Base-by-base conservation (phyloP, 1,140 invertebrate genomes). In the Pogonognathellus flavescens region DNA sequence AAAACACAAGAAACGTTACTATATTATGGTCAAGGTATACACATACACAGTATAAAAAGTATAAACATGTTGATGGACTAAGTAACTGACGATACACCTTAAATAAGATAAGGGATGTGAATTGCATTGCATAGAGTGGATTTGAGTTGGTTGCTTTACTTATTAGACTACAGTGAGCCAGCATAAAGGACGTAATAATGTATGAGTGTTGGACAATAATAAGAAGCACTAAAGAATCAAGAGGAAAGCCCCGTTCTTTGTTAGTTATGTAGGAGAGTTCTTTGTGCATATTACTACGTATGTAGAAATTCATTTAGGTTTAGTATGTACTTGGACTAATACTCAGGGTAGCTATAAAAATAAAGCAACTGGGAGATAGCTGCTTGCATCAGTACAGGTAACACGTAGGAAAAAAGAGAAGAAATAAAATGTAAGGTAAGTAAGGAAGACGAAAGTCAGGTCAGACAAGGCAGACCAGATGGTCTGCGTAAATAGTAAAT, bases 401-500 rank as follows among this genome's bases (percentile, higher is more conserved):
- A 66, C 20, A 22, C 60, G 25, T 66, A 1, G 13, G 25, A 66
- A 66, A 66, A 66, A 66, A 41, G 20, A 11, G 25, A 66, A 66
- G 60, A 66, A 25, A 66, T 25, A 66, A 66, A 66, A 66, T 66
- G 60, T 66, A 25, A 62, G 20, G 60, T 18, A n/a, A 53, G 52
- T 53, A 62, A 66, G 60, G 60, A 66, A 66, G 60, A 66, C 10
- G 60, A 66, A 66, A 66, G 60, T 11, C 3, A 66, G 10, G 60
- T 8, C 18, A 20, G 60, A 66, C n/a, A 66, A 13, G 60, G 18
- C 18, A 20, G 60, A 66, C n/a, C 60, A 66, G 60, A 66, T 66
- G 60, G 60, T 66, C 9, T 66, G 60, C 60, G 60, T 66, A 66
- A 66, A 66, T 66, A 66, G 60, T 66, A 66, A 66, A 66, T 22